Base-by-base conservation (phyloP, 30 jellyfish, hydroid and myxozoan genomes). In the Euphysa ruthae region DNA sequence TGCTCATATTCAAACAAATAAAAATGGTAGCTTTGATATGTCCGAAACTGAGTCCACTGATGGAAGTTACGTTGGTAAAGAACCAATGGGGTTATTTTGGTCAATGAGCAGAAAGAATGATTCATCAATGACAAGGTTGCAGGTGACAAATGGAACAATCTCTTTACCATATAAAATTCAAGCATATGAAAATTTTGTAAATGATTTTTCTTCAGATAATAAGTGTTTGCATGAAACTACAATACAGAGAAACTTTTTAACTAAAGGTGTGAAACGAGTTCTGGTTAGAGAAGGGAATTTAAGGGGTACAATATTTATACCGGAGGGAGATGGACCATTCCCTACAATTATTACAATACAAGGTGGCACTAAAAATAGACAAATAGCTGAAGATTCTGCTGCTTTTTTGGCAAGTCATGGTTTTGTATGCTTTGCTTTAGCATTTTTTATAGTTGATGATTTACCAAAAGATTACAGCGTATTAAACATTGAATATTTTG, bases 371-470 rank as follows among this genome's bases (percentile, higher is more conserved):
- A 61, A 61, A 35, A 30, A 61, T 43, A 76, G 77, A 54, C 80
- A 82, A 0, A 65, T 75, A 0, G 35, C 69, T 32, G 92, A 83
- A 60, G 58, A 55, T 54, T 21, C 80, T 35, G 92, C 92, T 35
- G 93, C 87, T 7, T n/a, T 74, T 13, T 43, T 83, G 4, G 95
- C 92, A 43, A 63, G 77, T 6, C 71, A 83, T 74, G 95, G 95
- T 14, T 83, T 74, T 83, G 85, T 63, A 5, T 51, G 79, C 22
- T 61, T 83, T 4, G 92, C 92, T 13, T 33, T 83, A 75, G 95
- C 93, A 22, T 83, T 44, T 54, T 74, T 66, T 46, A 68, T 35
- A 3, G 84, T 74, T 69, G 84, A 76, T 49, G 92, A 83, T 64
- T 69, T 83, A 28, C 92, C 87, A 23, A 32, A 50, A 3, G n/a